Percentiles rank a stretch among this genome's conserved stretches.
Conservation (phyloP, 2,888 invertebrate species). For the Sarcophaga rosellei region DNA sequence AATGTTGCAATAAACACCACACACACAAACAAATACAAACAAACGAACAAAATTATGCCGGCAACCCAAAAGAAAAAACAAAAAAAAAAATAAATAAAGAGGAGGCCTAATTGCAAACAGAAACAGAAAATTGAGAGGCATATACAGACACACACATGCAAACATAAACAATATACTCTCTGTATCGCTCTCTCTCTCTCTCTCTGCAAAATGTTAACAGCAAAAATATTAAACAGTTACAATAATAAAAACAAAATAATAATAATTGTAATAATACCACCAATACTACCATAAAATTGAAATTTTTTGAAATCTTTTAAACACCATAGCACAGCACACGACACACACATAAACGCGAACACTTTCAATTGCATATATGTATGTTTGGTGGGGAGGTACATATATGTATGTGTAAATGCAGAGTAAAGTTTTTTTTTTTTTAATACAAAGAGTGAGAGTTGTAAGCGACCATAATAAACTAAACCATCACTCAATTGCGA, state of each 20-base stretch:
- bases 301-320: too few species aligned
- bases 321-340: constrained; percentile 14
- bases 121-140: background rate
- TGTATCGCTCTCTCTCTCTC: too few species aligned
- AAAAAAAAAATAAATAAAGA: background rate
- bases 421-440: background rate
- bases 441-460: constrained; percentile 62
- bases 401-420: too few species aligned
- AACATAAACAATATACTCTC: background rate
- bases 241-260: background rate
- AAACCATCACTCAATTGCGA: constrained; percentile 46
- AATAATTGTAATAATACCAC: too few species aligned
- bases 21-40: background rate
- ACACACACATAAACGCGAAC: constrained; percentile 25
- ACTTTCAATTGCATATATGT: constrained; percentile 14
- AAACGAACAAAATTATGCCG: background rate
- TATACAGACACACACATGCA: background rate
- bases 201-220: background rate
- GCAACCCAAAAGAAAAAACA: background rate
- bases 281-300: too few species aligned
- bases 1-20: constrained; percentile 59
- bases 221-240: constrained; percentile 30
- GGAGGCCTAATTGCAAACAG: background rate
- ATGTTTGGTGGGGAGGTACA: background rate
- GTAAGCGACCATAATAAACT: constrained; percentile 26